Evolutionary conservation across 2,797 vertebrate genomes (phyloP), one percentile per base, ranked within the genome.

Genomic region (Enteromius unitaeniatus): DNA sequence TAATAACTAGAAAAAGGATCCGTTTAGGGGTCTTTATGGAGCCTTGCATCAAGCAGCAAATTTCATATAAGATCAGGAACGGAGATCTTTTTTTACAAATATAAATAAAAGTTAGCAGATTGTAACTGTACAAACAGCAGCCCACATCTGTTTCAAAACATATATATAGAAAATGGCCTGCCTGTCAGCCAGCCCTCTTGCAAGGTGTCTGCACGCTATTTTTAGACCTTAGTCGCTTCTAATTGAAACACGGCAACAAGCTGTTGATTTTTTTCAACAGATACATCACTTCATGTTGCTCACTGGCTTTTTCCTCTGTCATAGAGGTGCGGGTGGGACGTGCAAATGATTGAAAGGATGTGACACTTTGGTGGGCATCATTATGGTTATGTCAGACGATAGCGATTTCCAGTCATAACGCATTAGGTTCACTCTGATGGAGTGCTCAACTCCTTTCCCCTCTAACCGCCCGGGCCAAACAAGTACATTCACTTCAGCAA

Each of bases 361-460:
- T 92, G 92, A 92, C 92, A 91, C 88, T 86, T 88, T 87, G 88
- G 78, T 89, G 88, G 90, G 75, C 88, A 81, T 92, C 89, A 91
- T 92, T 91, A 88, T 86, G 85, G 89, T 86, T 69, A 75, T 88
- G 86, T 90, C 91, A 86, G 81, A 85, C 78, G 77, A 74, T 86
- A 88, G 84, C 90, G 88, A 88, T 90, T 86, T 81, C 70, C 89
- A 88, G 86, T 90, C 89, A 89, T 67, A 80, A 78, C 28, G 82
- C 79, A 85, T 90, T 88, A 89, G 74, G 62, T 87, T 88, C 84
- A 83, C 64, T 68, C 86, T 73, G 86, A 87, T 86, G 78, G 86
- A 83, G 79, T 83, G 72, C 74, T 70, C 84, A 81, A 69, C 28
- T 19, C 23, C 62, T 10, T 79, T 86, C 21, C 49, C 74, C 78